phyloP scores from a whole-genome alignment of 2,888 invertebrate genomes.

The Lasius platythorax region DNA sequence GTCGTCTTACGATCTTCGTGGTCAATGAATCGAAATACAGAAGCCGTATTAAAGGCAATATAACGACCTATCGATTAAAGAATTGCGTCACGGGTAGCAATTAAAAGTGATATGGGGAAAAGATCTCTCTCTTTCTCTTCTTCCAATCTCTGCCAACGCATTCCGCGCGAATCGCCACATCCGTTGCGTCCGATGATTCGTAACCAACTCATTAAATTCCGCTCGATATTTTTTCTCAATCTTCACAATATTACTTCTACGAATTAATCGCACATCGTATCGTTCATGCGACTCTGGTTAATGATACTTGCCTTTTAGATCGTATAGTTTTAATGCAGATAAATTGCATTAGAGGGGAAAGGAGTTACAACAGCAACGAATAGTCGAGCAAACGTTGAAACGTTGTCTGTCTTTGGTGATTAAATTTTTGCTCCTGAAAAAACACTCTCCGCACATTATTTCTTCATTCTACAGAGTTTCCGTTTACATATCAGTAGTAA shows the following conservation, averaged over 20 bases:
- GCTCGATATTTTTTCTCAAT: not conserved
- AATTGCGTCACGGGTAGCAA: slow-evolving; percentile 28
- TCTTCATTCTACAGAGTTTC: not conserved
- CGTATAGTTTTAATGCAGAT: not conserved
- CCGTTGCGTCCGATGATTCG: not conserved
- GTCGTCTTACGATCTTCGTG: not conserved
- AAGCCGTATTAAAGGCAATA: slow-evolving; percentile 11
- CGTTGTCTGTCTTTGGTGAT: not conserved
- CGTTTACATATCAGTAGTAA: not conserved
- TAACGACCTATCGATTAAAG: slow-evolving; percentile 34
- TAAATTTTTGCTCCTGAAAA: not conserved
- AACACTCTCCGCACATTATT: not conserved
- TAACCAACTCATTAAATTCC: slow-evolving; percentile 1
- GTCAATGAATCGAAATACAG: slow-evolving; percentile 8
- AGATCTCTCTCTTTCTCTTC: not conserved
- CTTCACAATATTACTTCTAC: slow-evolving; percentile 10
- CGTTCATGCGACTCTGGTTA: not conserved
- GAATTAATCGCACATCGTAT: slow-evolving; percentile 13
- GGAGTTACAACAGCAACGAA: not conserved
- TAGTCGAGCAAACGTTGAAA: not conserved
- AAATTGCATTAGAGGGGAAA: not conserved
- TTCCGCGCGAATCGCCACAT: slow-evolving; percentile 31
- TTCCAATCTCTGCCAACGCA: not conserved
- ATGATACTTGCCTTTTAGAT: not conserved
- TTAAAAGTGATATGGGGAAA: slow-evolving; percentile 21